Percentiles rank a stretch among this genome's conserved stretches.
These are phyloP conservation scores for Amiota minor DNA, from an alignment of 2,888 invertebrate species.

Conservation along the genomic window DNA sequence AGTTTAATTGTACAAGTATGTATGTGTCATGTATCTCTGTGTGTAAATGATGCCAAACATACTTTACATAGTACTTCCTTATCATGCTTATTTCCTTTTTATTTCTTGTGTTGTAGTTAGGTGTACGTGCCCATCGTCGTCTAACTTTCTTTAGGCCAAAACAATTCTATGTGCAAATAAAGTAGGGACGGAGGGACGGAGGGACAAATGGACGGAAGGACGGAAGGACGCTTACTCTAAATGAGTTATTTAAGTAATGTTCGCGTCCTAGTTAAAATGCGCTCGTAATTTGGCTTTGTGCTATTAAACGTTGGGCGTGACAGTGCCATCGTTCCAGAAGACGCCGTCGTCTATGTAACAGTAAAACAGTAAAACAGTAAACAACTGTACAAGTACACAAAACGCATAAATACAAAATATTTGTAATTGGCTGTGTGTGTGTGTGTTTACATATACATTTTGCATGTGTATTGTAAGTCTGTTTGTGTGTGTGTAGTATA, in stretches of 20 bases:
- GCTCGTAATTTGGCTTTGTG: constrained; percentile 68
- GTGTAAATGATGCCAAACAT: too few species aligned
- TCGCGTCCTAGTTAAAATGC: constrained; percentile 64
- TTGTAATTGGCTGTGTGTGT: constrained; percentile 20
- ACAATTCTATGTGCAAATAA: too few species aligned
- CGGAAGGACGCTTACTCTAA: constrained; percentile 48
- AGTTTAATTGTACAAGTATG: not conserved
- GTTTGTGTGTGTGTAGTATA: constrained; percentile 23
- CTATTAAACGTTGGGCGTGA: constrained; percentile 53
- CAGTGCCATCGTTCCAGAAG: not conserved
- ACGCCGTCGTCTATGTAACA: not conserved
- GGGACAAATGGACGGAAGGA: too few species aligned
- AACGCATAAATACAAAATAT: constrained; percentile 13
- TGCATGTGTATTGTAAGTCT: constrained; percentile 22
- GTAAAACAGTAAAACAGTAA: not conserved
- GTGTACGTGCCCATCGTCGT: not conserved
- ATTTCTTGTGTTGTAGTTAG: too few species aligned
- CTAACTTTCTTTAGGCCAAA: constrained; percentile 4
- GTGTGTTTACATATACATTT: constrained; percentile 27
- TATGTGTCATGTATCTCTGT: constrained; percentile 12
- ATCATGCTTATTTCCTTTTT: not conserved
- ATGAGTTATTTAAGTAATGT: constrained; percentile 65
- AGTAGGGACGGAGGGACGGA: too few species aligned
- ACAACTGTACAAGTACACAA: constrained; percentile 1
- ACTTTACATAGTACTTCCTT: not conserved